phyloP scores from a whole-genome alignment of 2,797 vertebrate genomes.

The Simalia tracyae region DNA sequence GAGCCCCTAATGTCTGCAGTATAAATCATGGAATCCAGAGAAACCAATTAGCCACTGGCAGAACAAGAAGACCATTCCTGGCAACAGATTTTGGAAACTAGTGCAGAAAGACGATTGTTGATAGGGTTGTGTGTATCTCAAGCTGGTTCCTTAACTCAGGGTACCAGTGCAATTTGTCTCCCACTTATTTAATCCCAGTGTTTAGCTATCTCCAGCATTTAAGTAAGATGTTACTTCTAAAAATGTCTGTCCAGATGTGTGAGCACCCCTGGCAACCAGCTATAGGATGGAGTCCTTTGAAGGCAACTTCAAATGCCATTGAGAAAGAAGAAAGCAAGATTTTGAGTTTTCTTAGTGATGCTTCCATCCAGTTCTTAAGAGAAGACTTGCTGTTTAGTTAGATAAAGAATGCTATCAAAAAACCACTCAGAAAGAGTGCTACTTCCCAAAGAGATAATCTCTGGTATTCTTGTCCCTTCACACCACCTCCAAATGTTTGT shows the following conservation, averaged over 20 bases:
- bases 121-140: neutral
- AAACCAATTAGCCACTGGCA: neutral
- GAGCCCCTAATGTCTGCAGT: neutral
- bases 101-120: neutral
- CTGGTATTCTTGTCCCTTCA: slow-evolving; percentile 46
- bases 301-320: slow-evolving; percentile 65
- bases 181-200: slow-evolving; percentile 44
- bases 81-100: neutral
- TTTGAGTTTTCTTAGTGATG: slow-evolving; percentile 61
- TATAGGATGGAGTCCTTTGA: slow-evolving; percentile 66
- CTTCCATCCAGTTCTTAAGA: slow-evolving; percentile 66
- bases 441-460: slow-evolving; percentile 69
- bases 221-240: slow-evolving; percentile 57
- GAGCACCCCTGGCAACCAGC: slow-evolving; percentile 63
- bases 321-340: slow-evolving; percentile 53
- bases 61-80: neutral
- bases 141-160: slow-evolving; percentile 15
- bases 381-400: slow-evolving; percentile 57
- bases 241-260: slow-evolving; percentile 63
- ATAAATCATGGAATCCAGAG: neutral
- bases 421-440: slow-evolving; percentile 45
- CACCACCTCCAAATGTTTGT: slow-evolving; percentile 57
- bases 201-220: slow-evolving; percentile 56
- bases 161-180: slow-evolving; percentile 4
- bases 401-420: slow-evolving; percentile 57